Percentiles rank a stretch among this genome's conserved stretches.
Conservation (phyloP, 2,113 vertebrate species). For the Oryzias javanicus region DNA sequence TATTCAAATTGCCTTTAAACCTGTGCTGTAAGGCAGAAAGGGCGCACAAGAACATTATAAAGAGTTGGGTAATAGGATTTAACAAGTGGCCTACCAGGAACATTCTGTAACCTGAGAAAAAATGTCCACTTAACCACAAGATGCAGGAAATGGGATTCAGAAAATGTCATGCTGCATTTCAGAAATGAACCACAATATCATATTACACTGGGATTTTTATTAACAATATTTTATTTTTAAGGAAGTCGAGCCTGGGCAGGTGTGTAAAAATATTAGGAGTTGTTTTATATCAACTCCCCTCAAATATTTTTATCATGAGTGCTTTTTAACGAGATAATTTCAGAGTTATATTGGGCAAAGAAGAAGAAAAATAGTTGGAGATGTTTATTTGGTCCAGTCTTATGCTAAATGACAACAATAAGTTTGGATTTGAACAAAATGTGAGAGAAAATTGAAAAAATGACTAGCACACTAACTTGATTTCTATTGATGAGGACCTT, state of each 20-base stretch:
- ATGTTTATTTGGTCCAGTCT: no score
- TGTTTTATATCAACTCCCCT: not conserved
- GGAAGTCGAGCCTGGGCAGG: not conserved
- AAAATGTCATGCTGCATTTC: not conserved
- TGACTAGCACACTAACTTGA: no score
- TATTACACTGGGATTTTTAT: not conserved
- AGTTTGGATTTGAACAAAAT: no score
- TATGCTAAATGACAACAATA: no score
- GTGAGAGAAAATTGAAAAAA: no score
- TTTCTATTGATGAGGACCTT: no score
- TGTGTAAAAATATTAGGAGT: not conserved
- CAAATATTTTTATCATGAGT: not conserved
- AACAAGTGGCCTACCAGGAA: slow-evolving; percentile 3
- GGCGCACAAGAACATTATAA: slow-evolving; percentile 15
- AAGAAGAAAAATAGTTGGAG: no score
- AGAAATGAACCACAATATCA: not conserved
- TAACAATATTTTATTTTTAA: not conserved
- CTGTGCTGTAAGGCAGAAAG: slow-evolving; percentile 24
- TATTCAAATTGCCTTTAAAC: slow-evolving; percentile 73
- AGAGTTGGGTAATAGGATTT: slow-evolving; percentile 6
- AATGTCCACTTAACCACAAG: not conserved
- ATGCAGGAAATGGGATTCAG: not conserved
- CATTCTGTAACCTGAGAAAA: slow-evolving; percentile 1
- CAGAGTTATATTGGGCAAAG: no score
- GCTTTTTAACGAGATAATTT: not conserved